Evolutionary conservation across 2,888 invertebrate species (phyloP).

Genomic region (Frankliniella fusca): DNA sequence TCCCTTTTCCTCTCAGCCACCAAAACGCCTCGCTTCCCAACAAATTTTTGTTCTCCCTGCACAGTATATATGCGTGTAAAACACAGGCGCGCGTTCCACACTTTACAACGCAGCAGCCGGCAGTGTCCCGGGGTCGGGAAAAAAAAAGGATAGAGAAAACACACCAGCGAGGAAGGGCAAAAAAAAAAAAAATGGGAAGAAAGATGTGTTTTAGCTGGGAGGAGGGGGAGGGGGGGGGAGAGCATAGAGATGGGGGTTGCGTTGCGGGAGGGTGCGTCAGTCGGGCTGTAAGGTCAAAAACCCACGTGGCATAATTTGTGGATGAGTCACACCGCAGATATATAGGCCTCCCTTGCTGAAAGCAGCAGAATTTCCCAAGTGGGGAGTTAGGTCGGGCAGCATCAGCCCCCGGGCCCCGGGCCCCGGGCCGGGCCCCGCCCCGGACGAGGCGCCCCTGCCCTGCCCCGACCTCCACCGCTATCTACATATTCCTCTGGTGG

Average conservation of each 20-base stretch:
- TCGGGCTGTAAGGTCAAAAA: neutral
- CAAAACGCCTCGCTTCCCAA: too few relatives aligned
- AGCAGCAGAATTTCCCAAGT: slow-evolving; percentile 26
- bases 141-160: too few relatives aligned
- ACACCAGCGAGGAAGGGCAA: neutral
- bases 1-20: too few relatives aligned
- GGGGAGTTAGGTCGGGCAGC: slow-evolving; percentile 21
- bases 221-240: neutral
- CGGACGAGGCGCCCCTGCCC: too few relatives aligned
- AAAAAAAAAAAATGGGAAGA: neutral
- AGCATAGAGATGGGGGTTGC: neutral
- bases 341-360: slow-evolving; percentile 19
- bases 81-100: too few relatives aligned
- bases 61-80: too few relatives aligned
- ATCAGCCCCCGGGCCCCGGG: neutral
- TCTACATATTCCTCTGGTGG: neutral
- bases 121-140: too few relatives aligned
- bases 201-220: neutral
- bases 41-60: too few relatives aligned
- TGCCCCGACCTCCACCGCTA: neutral
- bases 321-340: slow-evolving; percentile 26
- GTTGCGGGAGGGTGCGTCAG: too few relatives aligned
- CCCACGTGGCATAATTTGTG: neutral
- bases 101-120: too few relatives aligned
- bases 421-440: too few relatives aligned